Evolutionary conservation across 2,888 invertebrate species (phyloP), one percentile per base, ranked within the genome.

Genomic region (Cybosia mesomella): DNA sequence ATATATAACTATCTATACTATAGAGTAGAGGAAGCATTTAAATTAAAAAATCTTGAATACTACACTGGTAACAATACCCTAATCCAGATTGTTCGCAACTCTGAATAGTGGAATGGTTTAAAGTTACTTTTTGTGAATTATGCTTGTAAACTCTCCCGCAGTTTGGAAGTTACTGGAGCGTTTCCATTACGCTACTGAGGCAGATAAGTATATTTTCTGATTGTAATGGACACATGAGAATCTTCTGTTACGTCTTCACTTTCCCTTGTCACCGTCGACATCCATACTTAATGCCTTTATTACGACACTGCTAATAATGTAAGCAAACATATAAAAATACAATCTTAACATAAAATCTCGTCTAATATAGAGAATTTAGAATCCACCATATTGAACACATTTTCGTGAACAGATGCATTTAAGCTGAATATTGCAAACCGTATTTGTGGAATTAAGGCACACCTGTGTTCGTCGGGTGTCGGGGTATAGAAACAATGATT

Each of bases 401-500:
- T 13, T 64, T 28, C 58, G 43, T 64, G 22, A 18, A 57, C 18
- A 57, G 57, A 43, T 39, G 64, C 39, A 43, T 64, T 64, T 64
- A 24, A 43, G 39, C 54, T 54, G 53, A 67, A 67, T 62, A 61
- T 49, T 32, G 49, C 49, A 62, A 62, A 43, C 34, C 39, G 43
- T 61, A 61, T 67, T 67, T 49, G 62, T 43, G 43, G 22, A 62
- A 58, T 24, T 55, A 21, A 53, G 59, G 21, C 55, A 59, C 66
- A 58, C 34, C 53, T 62, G 53, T 28, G 34, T 21, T 15, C 22
- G 22, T 49, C 22, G 54, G n/a, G 11, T 43, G 18, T 43, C 15
- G 21, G 62, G 21, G 43, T 28, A 34, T 34, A 15, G 34, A n/a
- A 54, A 22, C 3, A 15, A 49, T 22, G 54, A 54, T 62, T 62